phyloP scores from a whole-genome alignment of 2,888 invertebrate genomes.

The Sphaerophoria rueppellii region DNA sequence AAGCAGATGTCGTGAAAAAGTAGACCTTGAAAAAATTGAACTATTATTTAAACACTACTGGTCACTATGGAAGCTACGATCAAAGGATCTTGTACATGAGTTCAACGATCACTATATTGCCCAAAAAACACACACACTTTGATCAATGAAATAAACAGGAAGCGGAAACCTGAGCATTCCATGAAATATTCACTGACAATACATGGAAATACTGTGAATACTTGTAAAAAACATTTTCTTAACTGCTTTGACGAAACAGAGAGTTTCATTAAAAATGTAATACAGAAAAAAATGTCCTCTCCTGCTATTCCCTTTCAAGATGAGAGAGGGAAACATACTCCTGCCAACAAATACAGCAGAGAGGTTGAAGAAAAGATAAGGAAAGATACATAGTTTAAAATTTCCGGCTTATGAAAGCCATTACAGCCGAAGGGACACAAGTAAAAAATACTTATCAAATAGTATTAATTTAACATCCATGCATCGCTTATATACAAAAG shows the following conservation, averaged over 20 bases:
- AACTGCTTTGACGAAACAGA: slow-evolving; percentile 59
- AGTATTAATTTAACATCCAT: slow-evolving; percentile 51
- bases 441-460: slow-evolving; percentile 39
- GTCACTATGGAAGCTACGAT: too few species aligned
- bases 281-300: too few species aligned
- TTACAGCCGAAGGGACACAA: slow-evolving; percentile 2
- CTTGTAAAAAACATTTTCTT: slow-evolving; percentile 46
- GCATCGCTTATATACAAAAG: slow-evolving; percentile 42
- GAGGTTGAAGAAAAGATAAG: slow-evolving; percentile 18
- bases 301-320: too few species aligned
- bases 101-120: too few species aligned
- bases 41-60: too few species aligned
- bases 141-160: slow-evolving; percentile 4
- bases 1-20: too few species aligned
- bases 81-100: too few species aligned
- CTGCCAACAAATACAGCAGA: slow-evolving; percentile 24
- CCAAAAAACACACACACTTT: too few species aligned
- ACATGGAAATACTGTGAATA: too few species aligned
- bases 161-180: slow-evolving; percentile 21
- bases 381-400: too few species aligned
- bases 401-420: slow-evolving; percentile 6
- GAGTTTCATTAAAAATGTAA: too few species aligned
- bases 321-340: neutral
- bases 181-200: slow-evolving; percentile 20
- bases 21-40: too few species aligned